Evolutionary conservation across 2,888 invertebrate species (phyloP).

Genomic region (Eulithis testata): DNA sequence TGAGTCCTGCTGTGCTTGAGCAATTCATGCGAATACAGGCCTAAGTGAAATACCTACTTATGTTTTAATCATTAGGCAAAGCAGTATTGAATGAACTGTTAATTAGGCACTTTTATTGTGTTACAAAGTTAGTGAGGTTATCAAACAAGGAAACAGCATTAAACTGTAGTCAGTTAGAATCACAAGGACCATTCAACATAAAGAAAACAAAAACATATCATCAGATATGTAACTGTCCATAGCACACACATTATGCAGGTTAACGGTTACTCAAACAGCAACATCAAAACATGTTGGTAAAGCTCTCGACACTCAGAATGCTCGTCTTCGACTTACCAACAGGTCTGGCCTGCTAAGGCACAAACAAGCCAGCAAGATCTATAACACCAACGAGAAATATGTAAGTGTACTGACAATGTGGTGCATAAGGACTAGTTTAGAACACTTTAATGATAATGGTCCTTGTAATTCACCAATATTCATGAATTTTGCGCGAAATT

Average conservation of each 20-base stretch:
- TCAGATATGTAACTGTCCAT: constrained; percentile 68
- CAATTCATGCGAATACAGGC: too few relatives aligned
- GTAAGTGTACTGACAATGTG: constrained; percentile 77
- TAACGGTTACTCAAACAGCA: constrained; percentile 75
- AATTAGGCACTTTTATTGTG: constrained; percentile 27
- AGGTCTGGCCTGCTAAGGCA: constrained; percentile 90
- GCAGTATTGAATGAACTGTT: constrained; percentile 14
- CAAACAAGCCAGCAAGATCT: constrained; percentile 91
- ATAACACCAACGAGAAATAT: constrained; percentile 86
- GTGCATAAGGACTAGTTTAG: constrained; percentile 75
- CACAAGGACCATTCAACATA: constrained; percentile 84
- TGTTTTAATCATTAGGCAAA: constrained; percentile 19
- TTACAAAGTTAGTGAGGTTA: constrained; percentile 46
- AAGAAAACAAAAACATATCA: constrained; percentile 65
- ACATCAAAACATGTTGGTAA: constrained; percentile 75
- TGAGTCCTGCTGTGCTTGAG: too few relatives aligned
- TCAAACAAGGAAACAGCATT: constrained; percentile 44
- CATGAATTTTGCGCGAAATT: constrained; percentile 81
- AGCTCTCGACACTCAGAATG: constrained; percentile 73
- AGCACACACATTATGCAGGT: constrained; percentile 82
- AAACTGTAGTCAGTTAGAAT: constrained; percentile 72
- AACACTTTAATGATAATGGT: constrained; percentile 75
- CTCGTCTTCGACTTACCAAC: constrained; percentile 86
- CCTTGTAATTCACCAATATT: constrained; percentile 81
- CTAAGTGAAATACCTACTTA: constrained; percentile 19